Evolutionary conservation across 2,888 invertebrate species (phyloP).

Genomic region (Clunio marinus): DNA sequence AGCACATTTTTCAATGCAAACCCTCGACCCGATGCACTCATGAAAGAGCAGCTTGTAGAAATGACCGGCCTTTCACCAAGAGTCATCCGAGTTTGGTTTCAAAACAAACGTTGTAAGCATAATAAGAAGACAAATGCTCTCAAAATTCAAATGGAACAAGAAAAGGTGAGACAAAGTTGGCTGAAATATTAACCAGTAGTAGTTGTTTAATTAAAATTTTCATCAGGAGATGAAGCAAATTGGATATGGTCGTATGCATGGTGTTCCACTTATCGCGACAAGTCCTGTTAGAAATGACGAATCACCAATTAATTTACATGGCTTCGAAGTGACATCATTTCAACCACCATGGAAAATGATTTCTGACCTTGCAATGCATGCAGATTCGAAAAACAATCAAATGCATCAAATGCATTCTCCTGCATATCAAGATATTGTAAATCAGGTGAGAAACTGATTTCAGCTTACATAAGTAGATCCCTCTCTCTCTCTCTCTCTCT

Average conservation of each 20-base stretch:
- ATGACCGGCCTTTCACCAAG: constrained; percentile 97
- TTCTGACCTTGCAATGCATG: constrained; percentile 91
- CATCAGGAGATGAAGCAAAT: constrained; percentile 85
- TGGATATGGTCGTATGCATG: constrained; percentile 91
- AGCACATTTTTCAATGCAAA: constrained; percentile 95
- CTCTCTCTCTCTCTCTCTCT: too few relatives aligned
- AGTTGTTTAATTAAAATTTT: background rate
- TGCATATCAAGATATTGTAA: constrained; percentile 94
- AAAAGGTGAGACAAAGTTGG: too few relatives aligned
- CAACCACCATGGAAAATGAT: constrained; percentile 97
- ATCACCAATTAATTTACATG: constrained; percentile 78
- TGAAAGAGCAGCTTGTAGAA: constrained; percentile 99
- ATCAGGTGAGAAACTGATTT: constrained; percentile 63
- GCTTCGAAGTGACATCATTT: constrained; percentile 84
- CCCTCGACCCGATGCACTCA: constrained; percentile 95
- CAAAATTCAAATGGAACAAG: constrained; percentile 97
- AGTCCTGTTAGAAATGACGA: constrained; percentile 90
- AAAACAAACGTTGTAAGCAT: constrained; percentile 96
- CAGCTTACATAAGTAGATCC: too few relatives aligned
- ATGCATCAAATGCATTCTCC: constrained; percentile 81
- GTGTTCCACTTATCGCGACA: constrained; percentile 96
- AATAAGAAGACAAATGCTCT: constrained; percentile 95
- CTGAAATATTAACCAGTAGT: too few relatives aligned
- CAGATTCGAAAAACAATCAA: constrained; percentile 71
- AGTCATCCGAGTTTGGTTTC: constrained; percentile 99